A percentile compares a stretch with the other conserved stretches of the same genome.
Evolutionary conservation across 2,888 invertebrate genomes (phyloP).

Genomic region (Periphyllus acericola): DNA sequence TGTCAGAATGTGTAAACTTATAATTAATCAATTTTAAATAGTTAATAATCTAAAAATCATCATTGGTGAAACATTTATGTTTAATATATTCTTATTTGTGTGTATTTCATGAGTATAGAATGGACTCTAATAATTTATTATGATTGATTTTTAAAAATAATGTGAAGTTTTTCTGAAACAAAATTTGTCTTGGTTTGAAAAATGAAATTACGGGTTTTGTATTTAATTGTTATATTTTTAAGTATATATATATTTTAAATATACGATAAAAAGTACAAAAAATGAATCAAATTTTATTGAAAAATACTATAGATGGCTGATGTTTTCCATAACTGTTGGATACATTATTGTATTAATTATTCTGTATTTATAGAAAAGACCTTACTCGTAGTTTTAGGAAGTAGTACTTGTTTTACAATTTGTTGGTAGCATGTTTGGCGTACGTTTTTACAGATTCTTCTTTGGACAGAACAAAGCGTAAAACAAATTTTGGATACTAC

Average conservation of each 20-base stretch:
- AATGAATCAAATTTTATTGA: too few relatives aligned
- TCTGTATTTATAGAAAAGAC: neutral
- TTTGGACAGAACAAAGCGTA: slow-evolving; percentile 76
- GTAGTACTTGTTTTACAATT: slow-evolving; percentile 38
- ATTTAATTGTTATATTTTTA: too few relatives aligned
- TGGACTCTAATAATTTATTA: too few relatives aligned
- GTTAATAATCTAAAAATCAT: too few relatives aligned
- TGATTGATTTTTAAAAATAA: too few relatives aligned
- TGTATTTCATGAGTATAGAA: too few relatives aligned
- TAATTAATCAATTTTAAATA: too few relatives aligned
- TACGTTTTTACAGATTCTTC: slow-evolving; percentile 79
- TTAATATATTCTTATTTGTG: too few relatives aligned
- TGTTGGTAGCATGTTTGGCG: slow-evolving; percentile 60
- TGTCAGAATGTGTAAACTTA: too few relatives aligned
- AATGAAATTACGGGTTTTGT: neutral
- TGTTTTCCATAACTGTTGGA: neutral
- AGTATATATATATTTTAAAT: too few relatives aligned
- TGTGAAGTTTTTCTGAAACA: too few relatives aligned
- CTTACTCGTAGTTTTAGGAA: neutral
- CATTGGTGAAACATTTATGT: too few relatives aligned
- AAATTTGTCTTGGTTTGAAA: neutral
- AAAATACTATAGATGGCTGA: neutral
- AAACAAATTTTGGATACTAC: slow-evolving; percentile 74
- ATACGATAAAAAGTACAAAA: neutral
- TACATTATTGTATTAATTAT: neutral